phyloP scores from a whole-genome alignment of 2,113 vertebrate species.

The Scalopus aquaticus region DNA sequence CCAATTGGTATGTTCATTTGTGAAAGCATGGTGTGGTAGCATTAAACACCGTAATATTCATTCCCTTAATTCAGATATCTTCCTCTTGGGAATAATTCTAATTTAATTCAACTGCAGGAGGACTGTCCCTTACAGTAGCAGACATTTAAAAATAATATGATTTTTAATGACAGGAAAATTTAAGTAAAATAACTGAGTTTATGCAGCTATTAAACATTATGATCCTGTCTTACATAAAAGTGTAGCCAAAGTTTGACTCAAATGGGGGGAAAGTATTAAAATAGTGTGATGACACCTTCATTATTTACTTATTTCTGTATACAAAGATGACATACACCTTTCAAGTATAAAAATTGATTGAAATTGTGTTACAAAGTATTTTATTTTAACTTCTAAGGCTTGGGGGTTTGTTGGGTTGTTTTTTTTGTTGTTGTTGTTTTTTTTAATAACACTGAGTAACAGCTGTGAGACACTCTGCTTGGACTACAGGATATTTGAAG shows the following conservation, averaged over 20 bases:
- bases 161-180: constrained; percentile 43
- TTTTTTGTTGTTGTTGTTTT: neutral
- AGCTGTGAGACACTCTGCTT: neutral
- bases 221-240: constrained; percentile 10
- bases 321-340: neutral
- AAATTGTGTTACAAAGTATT: neutral
- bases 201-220: neutral
- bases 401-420: no score
- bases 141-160: neutral
- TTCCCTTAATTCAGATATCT: neutral
- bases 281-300: neutral
- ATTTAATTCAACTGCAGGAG: neutral
- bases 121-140: neutral
- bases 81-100: neutral
- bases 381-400: neutral
- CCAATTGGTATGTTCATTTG: constrained; percentile 1
- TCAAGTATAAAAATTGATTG: constrained; percentile 14
- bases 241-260: neutral
- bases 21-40: neutral
- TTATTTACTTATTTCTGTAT: neutral
- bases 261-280: neutral
- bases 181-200: constrained; percentile 34
- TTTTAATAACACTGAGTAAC: neutral
- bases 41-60: neutral
- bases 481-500: neutral